A percentile compares a stretch with the other conserved stretches of the same genome.
Conservation (phyloP, 1,140 invertebrate genomes). For the Drosophila bocqueti region DNA sequence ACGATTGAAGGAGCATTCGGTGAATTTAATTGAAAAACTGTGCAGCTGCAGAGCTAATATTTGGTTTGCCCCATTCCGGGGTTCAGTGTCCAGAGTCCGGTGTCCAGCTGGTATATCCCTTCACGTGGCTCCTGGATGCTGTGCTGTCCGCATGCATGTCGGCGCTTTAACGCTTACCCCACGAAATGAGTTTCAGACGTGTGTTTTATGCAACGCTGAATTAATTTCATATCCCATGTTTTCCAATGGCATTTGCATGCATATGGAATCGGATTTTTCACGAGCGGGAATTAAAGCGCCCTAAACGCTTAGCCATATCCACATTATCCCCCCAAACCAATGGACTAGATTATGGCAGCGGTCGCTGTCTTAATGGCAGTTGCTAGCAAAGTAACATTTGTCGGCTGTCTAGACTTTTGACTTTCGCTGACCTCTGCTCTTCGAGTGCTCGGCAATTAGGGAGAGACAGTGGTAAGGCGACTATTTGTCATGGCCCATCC, state of each 20-base stretch:
- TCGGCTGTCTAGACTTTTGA: conserved; percentile 67
- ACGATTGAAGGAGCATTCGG: conserved; percentile 79
- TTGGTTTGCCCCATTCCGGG: conserved; percentile 55
- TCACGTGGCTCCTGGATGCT: conserved; percentile 5
- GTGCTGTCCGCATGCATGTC: conserved; percentile 37
- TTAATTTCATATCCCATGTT: conserved; percentile 51
- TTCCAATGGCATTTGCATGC: conserved; percentile 22
- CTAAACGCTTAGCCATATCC: conserved; percentile 36
- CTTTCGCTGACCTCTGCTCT: conserved; percentile 44
- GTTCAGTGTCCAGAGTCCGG: conserved; percentile 3
- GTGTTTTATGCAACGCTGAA: conserved; percentile 43
- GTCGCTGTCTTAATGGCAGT: conserved; percentile 22
- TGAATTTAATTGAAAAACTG: conserved; percentile 80
- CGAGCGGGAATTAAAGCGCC: background rate
- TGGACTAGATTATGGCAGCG: conserved; percentile 29
- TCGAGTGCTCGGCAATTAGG: conserved; percentile 29
- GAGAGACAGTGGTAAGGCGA: background rate
- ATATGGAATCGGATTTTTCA: conserved; percentile 43
- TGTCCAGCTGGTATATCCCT: conserved; percentile 9
- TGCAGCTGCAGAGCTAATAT: conserved; percentile 72
- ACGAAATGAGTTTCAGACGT: conserved; percentile 54
- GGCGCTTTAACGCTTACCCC: conserved; percentile 54
- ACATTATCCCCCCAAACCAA: conserved; percentile 16
- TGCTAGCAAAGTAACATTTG: conserved; percentile 31
- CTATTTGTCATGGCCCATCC: conserved; percentile 40